phyloP scores from a whole-genome alignment of 2,113 vertebrate genomes.

The Oreocharis arfaki region DNA sequence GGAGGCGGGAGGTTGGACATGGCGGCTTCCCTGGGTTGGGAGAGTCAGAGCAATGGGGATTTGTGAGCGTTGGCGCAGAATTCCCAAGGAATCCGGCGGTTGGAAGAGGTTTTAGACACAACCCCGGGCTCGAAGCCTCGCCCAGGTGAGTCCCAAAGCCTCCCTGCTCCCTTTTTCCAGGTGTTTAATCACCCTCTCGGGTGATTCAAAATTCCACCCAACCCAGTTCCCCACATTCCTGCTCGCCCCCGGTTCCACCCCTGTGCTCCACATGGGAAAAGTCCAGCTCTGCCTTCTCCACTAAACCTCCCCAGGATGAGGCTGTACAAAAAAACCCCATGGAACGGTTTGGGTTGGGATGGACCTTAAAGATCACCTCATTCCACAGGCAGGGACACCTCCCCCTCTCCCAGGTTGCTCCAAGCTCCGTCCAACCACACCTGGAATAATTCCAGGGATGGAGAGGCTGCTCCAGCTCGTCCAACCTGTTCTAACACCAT shows the following conservation, averaged over 20 bases:
- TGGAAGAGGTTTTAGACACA: not conserved
- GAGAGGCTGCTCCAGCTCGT: not conserved
- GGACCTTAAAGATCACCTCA: not conserved
- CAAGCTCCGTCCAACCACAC: not conserved
- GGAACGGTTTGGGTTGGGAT: not conserved
- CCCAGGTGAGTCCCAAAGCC: not conserved
- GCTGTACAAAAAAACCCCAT: not conserved
- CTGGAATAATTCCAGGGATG: not conserved
- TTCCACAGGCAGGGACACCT: not conserved
- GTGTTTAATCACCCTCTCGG: not conserved
- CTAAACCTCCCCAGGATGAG: not conserved
- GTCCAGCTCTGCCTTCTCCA: not conserved
- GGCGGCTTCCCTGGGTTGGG: not conserved
- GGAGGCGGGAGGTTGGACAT: not conserved
- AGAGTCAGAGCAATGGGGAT: not conserved
- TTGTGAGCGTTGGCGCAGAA: not conserved
- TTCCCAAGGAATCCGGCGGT: not conserved
- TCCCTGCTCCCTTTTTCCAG: not conserved
- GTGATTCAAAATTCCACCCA: not conserved
- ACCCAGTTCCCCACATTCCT: not conserved
- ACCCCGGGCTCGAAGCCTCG: accelerated
- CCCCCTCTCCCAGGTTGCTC: not conserved
- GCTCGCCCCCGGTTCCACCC: not conserved
- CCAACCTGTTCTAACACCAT: not conserved
- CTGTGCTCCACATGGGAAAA: accelerated